Conservation (phyloP, 2,113 vertebrate species). For the Aspidoscelis tigris region DNA sequence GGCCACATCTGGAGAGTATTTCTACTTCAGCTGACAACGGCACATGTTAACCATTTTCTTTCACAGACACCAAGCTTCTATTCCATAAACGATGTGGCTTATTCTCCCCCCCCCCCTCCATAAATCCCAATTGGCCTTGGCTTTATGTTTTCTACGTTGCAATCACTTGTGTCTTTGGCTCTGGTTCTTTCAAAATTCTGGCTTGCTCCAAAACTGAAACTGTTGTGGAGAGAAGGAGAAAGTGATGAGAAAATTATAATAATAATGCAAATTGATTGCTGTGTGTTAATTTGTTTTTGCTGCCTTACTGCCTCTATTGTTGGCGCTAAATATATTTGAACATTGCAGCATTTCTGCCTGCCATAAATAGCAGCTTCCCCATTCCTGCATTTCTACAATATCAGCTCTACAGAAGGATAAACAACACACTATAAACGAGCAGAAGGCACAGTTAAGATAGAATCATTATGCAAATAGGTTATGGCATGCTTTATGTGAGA, state of each 20-base stretch:
- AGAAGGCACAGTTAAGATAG: slow-evolving; percentile 79
- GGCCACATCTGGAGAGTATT: no score
- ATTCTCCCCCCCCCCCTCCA: background rate
- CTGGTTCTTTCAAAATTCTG: background rate
- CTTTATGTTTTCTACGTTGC: background rate
- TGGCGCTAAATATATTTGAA: slow-evolving; percentile 45
- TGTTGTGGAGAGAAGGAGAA: background rate
- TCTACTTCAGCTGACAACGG: background rate
- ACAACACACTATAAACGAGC: slow-evolving; percentile 78
- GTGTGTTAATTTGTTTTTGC: slow-evolving; percentile 58
- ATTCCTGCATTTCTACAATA: slow-evolving; percentile 66
- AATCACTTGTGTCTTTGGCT: background rate
- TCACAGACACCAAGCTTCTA: background rate
- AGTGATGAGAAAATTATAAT: background rate
- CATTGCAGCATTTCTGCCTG: slow-evolving; percentile 56
- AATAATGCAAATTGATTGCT: slow-evolving; percentile 17
- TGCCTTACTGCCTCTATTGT: slow-evolving; percentile 39
- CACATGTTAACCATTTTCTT: background rate
- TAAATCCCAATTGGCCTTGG: background rate
- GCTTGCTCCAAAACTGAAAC: background rate
- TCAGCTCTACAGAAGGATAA: slow-evolving; percentile 73
- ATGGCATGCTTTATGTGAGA: slow-evolving; percentile 78
- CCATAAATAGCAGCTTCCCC: slow-evolving; percentile 72
- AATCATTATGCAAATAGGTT: slow-evolving; percentile 82
- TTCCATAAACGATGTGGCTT: background rate